A percentile compares a stretch with the other conserved stretches of the same genome.
These are phyloP conservation scores for Sebastolobus altivelis DNA, from an alignment of 2,797 vertebrate genomes.

Conservation along the genomic window DNA sequence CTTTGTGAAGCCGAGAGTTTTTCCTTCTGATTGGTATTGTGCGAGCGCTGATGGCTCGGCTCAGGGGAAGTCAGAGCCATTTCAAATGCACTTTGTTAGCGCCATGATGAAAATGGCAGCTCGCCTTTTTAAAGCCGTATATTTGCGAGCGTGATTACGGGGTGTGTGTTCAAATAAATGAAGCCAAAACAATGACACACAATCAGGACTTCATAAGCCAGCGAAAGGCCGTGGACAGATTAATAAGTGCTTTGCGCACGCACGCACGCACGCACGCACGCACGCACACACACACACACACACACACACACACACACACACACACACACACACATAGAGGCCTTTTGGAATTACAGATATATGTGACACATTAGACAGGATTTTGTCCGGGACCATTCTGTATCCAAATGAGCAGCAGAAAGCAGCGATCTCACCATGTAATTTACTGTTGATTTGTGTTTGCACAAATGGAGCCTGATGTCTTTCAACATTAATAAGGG, in stretches of 20 bases:
- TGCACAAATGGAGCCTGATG: slow-evolving; percentile 75
- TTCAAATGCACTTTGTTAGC: slow-evolving; percentile 86
- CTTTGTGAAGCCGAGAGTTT: slow-evolving; percentile 69
- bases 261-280: slow-evolving; percentile 47
- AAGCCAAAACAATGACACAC: slow-evolving; percentile 85
- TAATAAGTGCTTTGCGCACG: slow-evolving; percentile 81
- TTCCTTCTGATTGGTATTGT: slow-evolving; percentile 86
- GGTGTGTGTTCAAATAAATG: slow-evolving; percentile 87
- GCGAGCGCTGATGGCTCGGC: slow-evolving; percentile 81
- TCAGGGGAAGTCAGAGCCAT: slow-evolving; percentile 81
- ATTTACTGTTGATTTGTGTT: slow-evolving; percentile 81
- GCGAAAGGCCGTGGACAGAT: slow-evolving; percentile 84
- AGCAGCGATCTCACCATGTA: slow-evolving; percentile 77
- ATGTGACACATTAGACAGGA: slow-evolving; percentile 81
- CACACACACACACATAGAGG: slow-evolving; percentile 32
- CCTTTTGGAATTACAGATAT: slow-evolving; percentile 82
- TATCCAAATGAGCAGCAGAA: slow-evolving; percentile 76
- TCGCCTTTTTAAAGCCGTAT: slow-evolving; percentile 83
- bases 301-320: slow-evolving; percentile 41
- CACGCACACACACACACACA: slow-evolving; percentile 45
- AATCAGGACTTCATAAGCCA: slow-evolving; percentile 87
- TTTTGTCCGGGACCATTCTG: slow-evolving; percentile 70
- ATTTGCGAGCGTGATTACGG: slow-evolving; percentile 85
- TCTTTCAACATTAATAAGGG: slow-evolving; percentile 74
- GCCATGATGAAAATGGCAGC: slow-evolving; percentile 85